phyloP scores from a whole-genome alignment of 2,888 invertebrate species.

The Acronicta alni region DNA sequence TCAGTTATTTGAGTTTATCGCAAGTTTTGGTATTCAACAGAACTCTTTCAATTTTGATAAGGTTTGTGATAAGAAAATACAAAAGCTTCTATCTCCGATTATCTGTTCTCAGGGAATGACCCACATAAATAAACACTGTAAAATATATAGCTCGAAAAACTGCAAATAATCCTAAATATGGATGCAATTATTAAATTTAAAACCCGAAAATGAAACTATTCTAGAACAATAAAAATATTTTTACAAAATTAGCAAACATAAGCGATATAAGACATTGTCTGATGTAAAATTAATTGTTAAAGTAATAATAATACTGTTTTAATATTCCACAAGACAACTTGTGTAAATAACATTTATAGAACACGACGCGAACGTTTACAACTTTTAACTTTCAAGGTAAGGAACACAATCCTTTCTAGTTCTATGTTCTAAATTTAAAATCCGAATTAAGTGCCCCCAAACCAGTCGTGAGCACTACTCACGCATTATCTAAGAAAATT shows the following conservation, averaged over 20 bases:
- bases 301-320: neutral
- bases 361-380: slow-evolving; percentile 24
- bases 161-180: too few relatives aligned
- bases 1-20: neutral
- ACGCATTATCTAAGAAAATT: slow-evolving; percentile 38
- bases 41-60: slow-evolving; percentile 32
- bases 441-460: slow-evolving; percentile 3
- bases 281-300: neutral
- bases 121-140: slow-evolving; percentile 2
- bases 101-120: slow-evolving; percentile 25
- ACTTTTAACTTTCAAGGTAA: slow-evolving; percentile 60
- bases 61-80: slow-evolving; percentile 39
- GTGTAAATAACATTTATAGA: slow-evolving; percentile 32
- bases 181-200: too few relatives aligned
- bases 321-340: slow-evolving; percentile 30
- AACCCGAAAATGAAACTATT: too few relatives aligned
- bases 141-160: slow-evolving; percentile 10
- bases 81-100: slow-evolving; percentile 37
- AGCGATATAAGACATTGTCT: too few relatives aligned
- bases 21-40: slow-evolving; percentile 1
- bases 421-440: slow-evolving; percentile 30
- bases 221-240: too few relatives aligned
- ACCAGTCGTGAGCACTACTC: slow-evolving; percentile 6
- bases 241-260: too few relatives aligned
- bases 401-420: slow-evolving; percentile 48